Evolutionary conservation across 2,888 invertebrate genomes (phyloP), one percentile per base, ranked within the genome.

Genomic region (Megamerina dolium): DNA sequence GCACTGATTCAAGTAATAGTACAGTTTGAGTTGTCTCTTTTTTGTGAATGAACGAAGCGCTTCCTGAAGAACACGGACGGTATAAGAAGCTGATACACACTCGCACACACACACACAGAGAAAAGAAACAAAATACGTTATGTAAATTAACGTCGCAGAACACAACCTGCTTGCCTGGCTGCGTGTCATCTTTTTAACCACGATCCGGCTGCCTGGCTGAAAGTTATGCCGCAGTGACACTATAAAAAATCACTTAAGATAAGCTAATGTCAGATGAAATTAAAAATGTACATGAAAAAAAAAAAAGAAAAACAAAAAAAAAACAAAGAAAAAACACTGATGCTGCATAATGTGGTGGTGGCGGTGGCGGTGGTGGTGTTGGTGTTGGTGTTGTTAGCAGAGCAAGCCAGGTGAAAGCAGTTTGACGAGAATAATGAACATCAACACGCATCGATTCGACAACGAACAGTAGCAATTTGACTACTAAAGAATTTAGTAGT

Each of bases 141-240:
- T 63, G 62, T 59, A 59, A 62, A 63, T 63, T 57, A 59, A 56
- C 58, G 54, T 52, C 56, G 58, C 45, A 53, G 55, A 51, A 48
- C 50, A 48, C 37, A 46, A 37, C 20, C 20, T 6, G 23, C 10
- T 23, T 10, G 23, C n/a, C n/a, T n/a, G n/a, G n/a, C n/a, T n/a
- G n/a, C n/a, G n/a, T n/a, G n/a, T n/a, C n/a, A n/a, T n/a, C n/a
- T n/a, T n/a, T n/a, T n/a, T n/a, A n/a, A n/a, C n/a, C n/a, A n/a
- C n/a, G 23, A 23, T 23, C 6, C 45, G 48, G 45, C 31, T 31
- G 31, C 21, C 14, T 19, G 18, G 19, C 19, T 19, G 34, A 16
- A 5, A 17, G 18, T 14, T 34, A 3, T 13, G 41, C 42, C 39
- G 43, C 42, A 41, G 38, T 52, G 50, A 51, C 46, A 48, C 55